Base-by-base conservation (phyloP, 2,113 vertebrate genomes). In the Pelmatolapia mariae region DNA sequence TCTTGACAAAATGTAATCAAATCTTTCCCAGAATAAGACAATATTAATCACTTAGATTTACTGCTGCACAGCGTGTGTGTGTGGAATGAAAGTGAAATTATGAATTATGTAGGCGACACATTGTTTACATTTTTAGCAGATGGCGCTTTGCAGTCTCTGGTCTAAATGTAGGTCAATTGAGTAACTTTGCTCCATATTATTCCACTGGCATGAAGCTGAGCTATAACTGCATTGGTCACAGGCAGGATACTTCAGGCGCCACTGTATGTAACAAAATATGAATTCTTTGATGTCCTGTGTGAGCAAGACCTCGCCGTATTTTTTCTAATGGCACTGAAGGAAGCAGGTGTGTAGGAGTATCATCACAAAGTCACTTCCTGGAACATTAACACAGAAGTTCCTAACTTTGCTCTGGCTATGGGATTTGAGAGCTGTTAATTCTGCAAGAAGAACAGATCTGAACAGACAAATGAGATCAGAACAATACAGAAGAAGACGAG, bases 151-250 rank as follows among this genome's bases (percentile, higher is more conserved):
- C 63, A 45, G n/a, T 83, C 78, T 71, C 47, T 68, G 63, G 66
- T 57, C 22, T 54, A 89, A 63, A 93, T 92, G 89, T 94, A 93
- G 91, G 94, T 93, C 94, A 94, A 0, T 52, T 71, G 61, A 86
- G 54, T 82, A 81, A 83, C 63, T 81, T 43, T 66, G 57, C 40
- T 80, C 84, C 45, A 15, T 38, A 85, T 86, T 89, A 56, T 91
- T 93, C 83, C 88, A 90, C 56, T 85, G 24, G 66, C 36, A 66
- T 87, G 2, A 66, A 89, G 90, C 89, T 91, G 91, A 93, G 90
- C 86, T 81, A 82, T 87, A 40, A 85, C 87, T 85, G 80, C 50
- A 80, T 50, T 22, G 33, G 79, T 79, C 83, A 57, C 26, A 81
- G 19, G 36, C 29, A 59, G 61, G 52, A 71, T 56, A 15, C 38